Evolutionary conservation across 1,140 invertebrate genomes (phyloP).

Genomic region (Adelges cooleyi): DNA sequence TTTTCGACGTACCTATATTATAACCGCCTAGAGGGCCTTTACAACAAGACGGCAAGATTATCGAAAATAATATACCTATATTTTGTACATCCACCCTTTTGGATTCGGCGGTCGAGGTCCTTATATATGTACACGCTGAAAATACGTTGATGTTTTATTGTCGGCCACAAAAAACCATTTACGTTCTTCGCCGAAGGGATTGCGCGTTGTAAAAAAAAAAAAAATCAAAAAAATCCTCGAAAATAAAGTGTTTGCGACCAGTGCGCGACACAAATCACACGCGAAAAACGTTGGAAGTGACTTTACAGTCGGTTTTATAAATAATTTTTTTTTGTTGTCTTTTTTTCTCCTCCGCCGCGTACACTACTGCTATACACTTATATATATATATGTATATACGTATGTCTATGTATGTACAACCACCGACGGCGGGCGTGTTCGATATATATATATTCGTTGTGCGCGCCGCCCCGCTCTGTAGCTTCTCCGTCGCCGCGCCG

Average conservation of each 20-base stretch:
- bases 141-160: slow-evolving; percentile 17
- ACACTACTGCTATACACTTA: background rate
- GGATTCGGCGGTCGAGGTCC: too few species aligned
- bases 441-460: slow-evolving; percentile 21
- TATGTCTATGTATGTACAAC: too few species aligned
- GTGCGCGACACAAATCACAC: slow-evolving; percentile 23
- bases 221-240: background rate
- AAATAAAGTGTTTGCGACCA: slow-evolving; percentile 26
- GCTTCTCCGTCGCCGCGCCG: background rate
- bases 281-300: slow-evolving; percentile 26
- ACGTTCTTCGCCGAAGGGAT: background rate
- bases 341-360: background rate
- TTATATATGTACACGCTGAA: too few species aligned
- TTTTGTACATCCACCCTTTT: too few species aligned
- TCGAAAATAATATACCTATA: too few species aligned
- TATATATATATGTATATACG: too few species aligned
- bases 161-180: slow-evolving; percentile 8
- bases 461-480: background rate
- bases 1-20: too few species aligned
- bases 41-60: too few species aligned
- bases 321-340: slow-evolving; percentile 25
- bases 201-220: background rate
- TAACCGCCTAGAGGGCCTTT: too few species aligned
- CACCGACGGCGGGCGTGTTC: slow-evolving; percentile 1
- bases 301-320: slow-evolving; percentile 28